phyloP scores from a whole-genome alignment of 2,113 vertebrate species.

The Brienomyrus longianalis region DNA sequence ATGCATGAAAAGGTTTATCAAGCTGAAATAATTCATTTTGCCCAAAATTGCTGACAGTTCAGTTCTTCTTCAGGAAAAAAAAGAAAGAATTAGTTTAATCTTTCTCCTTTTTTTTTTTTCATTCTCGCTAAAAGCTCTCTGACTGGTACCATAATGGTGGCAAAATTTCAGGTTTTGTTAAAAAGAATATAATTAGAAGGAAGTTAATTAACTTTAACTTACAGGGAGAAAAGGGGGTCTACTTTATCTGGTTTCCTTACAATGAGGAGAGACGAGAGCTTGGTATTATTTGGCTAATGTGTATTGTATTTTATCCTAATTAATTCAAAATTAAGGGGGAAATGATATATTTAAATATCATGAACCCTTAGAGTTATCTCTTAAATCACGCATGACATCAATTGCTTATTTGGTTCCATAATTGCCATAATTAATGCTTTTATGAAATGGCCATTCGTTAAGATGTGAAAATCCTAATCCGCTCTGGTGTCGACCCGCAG shows the following conservation, averaged over 20 bases:
- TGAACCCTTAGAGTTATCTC: slow-evolving; percentile 59
- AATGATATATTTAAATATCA: slow-evolving; percentile 81
- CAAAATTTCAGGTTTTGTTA: slow-evolving; percentile 73
- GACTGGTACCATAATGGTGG: slow-evolving; percentile 68
- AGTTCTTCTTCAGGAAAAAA: slow-evolving; percentile 66
- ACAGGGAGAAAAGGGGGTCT: slow-evolving; percentile 48
- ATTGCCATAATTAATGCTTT: slow-evolving; percentile 51
- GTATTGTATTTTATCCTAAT: slow-evolving; percentile 87
- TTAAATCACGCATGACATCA: slow-evolving; percentile 44
- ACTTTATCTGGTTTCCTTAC: slow-evolving; percentile 70
- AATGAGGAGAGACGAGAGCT: slow-evolving; percentile 72
- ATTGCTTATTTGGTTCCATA: slow-evolving; percentile 39
- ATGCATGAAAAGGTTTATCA: slow-evolving; percentile 92
- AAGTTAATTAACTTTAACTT: slow-evolving; percentile 87
- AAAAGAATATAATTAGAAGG: slow-evolving; percentile 80
- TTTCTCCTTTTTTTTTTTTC: slow-evolving; percentile 21
- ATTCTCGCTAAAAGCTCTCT: slow-evolving; percentile 29
- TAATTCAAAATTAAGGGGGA: slow-evolving; percentile 78
- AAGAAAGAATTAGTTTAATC: slow-evolving; percentile 47
- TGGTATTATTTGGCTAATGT: slow-evolving; percentile 81
- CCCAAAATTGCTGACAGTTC: slow-evolving; percentile 84
- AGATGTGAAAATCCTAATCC: slow-evolving; percentile 2
- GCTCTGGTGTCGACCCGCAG: not conserved
- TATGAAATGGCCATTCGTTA: slow-evolving; percentile 18
- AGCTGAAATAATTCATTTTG: slow-evolving; percentile 95